Evolutionary conservation across 2,797 vertebrate species (phyloP).

Genomic region (Ammospiza maritima): DNA sequence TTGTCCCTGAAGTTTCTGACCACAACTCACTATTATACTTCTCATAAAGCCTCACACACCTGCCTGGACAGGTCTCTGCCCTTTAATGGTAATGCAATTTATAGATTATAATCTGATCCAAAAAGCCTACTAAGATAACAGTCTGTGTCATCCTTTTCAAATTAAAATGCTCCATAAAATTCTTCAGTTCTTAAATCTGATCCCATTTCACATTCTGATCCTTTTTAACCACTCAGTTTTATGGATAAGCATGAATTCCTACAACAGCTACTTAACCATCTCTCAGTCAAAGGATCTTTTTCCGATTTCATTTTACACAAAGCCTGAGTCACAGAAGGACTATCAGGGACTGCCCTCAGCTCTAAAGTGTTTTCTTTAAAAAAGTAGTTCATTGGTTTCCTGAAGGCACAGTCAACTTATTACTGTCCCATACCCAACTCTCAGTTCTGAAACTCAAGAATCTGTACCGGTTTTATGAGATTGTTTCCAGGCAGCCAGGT

Average conservation of each 20-base stretch:
- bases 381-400: neutral
- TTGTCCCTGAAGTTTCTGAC: neutral
- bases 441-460: neutral
- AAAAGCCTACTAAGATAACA: neutral
- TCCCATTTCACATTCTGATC: neutral
- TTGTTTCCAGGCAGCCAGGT: neutral
- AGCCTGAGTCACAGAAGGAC: neutral
- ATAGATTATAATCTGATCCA: neutral
- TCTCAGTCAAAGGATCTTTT: neutral
- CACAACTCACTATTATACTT: neutral
- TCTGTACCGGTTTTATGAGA: neutral
- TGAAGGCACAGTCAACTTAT: neutral
- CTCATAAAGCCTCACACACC: neutral
- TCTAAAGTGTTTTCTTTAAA: neutral
- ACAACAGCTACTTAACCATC: neutral
- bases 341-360: neutral
- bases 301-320: neutral
- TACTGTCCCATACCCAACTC: neutral
- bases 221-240: neutral
- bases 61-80: neutral
- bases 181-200: neutral
- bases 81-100: neutral
- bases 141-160: neutral
- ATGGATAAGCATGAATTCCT: neutral
- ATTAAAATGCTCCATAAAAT: neutral